These are phyloP conservation scores for Jordanella pulchra DNA, from an alignment of 2,797 vertebrate genomes.

Conservation along the genomic window DNA sequence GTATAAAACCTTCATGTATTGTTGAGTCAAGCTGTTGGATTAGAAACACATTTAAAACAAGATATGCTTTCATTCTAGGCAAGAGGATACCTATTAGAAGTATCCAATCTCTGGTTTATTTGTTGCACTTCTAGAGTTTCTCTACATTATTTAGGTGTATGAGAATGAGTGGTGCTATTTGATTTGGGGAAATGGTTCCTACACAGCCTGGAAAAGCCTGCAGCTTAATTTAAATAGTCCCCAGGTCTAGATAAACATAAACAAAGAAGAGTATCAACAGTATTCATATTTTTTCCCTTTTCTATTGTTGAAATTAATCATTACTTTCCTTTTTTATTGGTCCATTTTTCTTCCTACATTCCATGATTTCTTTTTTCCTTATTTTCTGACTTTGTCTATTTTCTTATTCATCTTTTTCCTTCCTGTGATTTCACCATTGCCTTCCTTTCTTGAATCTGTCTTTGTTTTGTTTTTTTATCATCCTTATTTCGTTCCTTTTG, in stretches of 20 bases:
- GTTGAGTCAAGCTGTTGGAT: not conserved
- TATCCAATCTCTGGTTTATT: not conserved
- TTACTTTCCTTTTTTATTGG: not conserved
- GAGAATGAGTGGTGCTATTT: not conserved
- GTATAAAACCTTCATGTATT: not conserved
- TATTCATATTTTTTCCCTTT: not conserved
- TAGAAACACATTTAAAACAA: not conserved
- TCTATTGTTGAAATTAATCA: too few relatives aligned
- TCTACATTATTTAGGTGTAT: slow-evolving; percentile 1
- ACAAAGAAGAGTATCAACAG: not conserved
- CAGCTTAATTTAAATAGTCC: not conserved
- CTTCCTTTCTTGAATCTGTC: too few relatives aligned
- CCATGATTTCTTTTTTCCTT: not conserved
- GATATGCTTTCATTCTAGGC: not conserved
- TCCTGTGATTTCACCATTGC: too few relatives aligned
- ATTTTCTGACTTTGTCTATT: not conserved
- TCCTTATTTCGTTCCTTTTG: too few relatives aligned
- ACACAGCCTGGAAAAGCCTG: not conserved
- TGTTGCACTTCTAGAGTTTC: slow-evolving; percentile 1
- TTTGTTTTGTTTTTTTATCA: too few relatives aligned
- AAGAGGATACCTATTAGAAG: not conserved
- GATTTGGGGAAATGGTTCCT: not conserved
- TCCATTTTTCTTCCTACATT: too few relatives aligned
- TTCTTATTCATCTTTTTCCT: too few relatives aligned
- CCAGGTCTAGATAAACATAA: not conserved